phyloP scores from a whole-genome alignment of 1,140 invertebrate species.

The Drosophila pallidifrons region DNA sequence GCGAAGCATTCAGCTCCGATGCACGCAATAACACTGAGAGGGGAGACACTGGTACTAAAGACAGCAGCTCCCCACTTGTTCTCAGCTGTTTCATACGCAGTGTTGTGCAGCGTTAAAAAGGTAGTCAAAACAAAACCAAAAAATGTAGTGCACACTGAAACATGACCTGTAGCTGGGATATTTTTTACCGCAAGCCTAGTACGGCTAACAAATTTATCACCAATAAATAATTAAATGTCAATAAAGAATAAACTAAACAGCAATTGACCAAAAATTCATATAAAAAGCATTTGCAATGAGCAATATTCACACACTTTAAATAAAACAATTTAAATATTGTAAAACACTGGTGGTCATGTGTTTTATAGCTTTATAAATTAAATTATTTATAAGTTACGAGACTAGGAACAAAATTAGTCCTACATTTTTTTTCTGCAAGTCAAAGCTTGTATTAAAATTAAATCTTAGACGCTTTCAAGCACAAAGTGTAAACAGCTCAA shows the following conservation, averaged over 20 bases:
- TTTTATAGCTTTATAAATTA: no score
- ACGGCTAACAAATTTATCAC: no score
- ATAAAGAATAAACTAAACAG: neutral
- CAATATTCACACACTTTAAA: no score
- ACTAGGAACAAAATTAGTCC: no score
- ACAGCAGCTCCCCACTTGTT: slow-evolving; percentile 32
- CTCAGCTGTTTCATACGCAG: slow-evolving; percentile 56
- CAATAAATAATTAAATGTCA: no score
- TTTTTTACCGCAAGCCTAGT: slow-evolving; percentile 12
- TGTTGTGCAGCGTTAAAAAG: slow-evolving; percentile 35
- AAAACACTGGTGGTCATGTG: no score
- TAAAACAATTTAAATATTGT: no score
- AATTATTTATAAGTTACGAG: no score
- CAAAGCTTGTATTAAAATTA: slow-evolving; percentile 11
- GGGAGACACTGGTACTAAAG: neutral
- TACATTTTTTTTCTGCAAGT: neutral
- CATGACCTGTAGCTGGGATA: slow-evolving; percentile 15
- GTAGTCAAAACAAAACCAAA: slow-evolving; percentile 59
- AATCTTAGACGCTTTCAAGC: slow-evolving; percentile 26
- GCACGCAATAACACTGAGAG: slow-evolving; percentile 55
- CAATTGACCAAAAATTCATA: no score
- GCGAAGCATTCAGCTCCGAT: slow-evolving; percentile 44
- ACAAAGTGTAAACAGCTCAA: slow-evolving; percentile 41
- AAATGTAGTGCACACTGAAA: slow-evolving; percentile 22
- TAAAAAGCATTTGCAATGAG: no score